Evolutionary conservation across 37 sponge, comb jelly and placozoan genomes (phyloP).

Genomic region (Cladorhizidae sp.): DNA sequence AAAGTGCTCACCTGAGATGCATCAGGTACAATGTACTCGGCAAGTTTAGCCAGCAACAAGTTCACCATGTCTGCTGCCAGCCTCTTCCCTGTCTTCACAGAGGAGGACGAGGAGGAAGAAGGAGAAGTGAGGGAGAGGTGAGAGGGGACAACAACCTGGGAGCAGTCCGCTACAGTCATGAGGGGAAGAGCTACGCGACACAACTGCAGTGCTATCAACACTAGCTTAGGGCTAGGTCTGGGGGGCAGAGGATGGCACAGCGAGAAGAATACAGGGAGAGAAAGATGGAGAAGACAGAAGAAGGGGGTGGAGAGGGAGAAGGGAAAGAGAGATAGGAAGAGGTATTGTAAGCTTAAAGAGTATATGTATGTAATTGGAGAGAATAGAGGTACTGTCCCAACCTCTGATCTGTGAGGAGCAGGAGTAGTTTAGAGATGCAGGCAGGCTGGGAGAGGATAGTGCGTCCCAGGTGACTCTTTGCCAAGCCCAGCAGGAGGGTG

Average conservation of each 20-base stretch:
- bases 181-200: slow-evolving; percentile 97
- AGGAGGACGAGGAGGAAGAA: not conserved
- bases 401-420: slow-evolving; percentile 89
- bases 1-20: slow-evolving; percentile 31
- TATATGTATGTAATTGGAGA: not conserved
- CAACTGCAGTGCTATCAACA: slow-evolving; percentile 89
- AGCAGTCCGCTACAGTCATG: slow-evolving; percentile 79
- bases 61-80: slow-evolving; percentile 72
- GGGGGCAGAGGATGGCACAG: not conserved
- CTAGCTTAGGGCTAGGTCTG: slow-evolving; percentile 92
- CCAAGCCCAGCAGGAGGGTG: slow-evolving; percentile 82
- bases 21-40: slow-evolving; percentile 83
- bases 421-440: slow-evolving; percentile 89
- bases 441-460: slow-evolving; percentile 86
- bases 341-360: not conserved
- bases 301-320: not conserved
- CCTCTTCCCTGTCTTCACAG: not conserved
- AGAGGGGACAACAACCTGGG: slow-evolving; percentile 69
- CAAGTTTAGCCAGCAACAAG: slow-evolving; percentile 86
- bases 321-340: not conserved
- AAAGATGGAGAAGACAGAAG: no score
- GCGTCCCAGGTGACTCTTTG: slow-evolving; percentile 83
- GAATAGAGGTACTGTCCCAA: not conserved
- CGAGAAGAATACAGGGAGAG: not conserved
- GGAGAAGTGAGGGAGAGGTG: slow-evolving; percentile 56